Evolutionary conservation across 2,888 invertebrate species (phyloP).

Genomic region (Candidula unifasciata): DNA sequence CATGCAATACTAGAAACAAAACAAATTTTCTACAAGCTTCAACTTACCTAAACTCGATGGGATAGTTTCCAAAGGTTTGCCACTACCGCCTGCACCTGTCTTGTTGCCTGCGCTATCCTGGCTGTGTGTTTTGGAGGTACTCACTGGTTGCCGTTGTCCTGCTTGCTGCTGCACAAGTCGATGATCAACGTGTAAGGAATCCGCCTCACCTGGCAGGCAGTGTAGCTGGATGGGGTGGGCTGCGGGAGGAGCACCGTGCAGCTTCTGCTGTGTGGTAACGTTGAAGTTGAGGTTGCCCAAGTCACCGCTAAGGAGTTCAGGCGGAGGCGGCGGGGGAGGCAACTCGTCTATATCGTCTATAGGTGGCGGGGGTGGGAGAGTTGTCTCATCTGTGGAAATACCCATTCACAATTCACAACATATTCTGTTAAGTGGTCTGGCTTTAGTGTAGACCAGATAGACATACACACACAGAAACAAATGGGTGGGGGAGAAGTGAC

Average conservation of each 20-base stretch:
- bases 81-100: neutral
- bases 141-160: neutral
- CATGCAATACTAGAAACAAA: too few relatives aligned
- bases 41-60: neutral
- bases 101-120: neutral
- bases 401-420: neutral
- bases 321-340: slow-evolving; percentile 46
- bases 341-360: slow-evolving; percentile 44
- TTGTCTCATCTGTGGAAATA: slow-evolving; percentile 40
- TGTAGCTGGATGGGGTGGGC: slow-evolving; percentile 5
- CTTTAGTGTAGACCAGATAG: neutral
- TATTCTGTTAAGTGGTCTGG: neutral
- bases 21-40: too few relatives aligned
- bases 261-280: neutral
- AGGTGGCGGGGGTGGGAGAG: slow-evolving; percentile 41
- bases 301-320: slow-evolving; percentile 31
- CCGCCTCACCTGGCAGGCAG: slow-evolving; percentile 6
- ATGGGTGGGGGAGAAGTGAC: too few relatives aligned
- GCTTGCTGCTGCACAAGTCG: neutral
- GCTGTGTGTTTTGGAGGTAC: neutral
- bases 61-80: neutral
- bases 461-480: too few relatives aligned
- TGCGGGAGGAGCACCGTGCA: neutral
- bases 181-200: slow-evolving; percentile 23
- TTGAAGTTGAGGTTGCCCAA: neutral